Conservation (phyloP, 1,140 invertebrate species). For the Neotoxoptera formosana region DNA sequence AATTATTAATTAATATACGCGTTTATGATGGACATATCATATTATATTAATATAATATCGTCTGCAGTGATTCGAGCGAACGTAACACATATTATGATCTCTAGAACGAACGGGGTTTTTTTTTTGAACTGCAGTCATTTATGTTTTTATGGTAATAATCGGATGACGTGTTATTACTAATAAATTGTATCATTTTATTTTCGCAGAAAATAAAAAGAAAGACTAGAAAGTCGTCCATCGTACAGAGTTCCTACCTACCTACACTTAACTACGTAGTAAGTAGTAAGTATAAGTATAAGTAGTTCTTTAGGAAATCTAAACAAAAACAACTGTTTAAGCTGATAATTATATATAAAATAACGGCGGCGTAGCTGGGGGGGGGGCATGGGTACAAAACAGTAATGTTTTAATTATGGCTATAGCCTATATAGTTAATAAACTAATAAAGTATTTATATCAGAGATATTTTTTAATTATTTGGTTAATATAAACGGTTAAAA, state of each 20-base stretch:
- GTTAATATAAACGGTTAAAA: too few relatives aligned
- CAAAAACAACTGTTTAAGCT: background rate
- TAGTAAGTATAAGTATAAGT: background rate
- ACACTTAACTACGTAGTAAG: background rate
- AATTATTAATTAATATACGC: background rate
- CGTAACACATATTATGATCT: background rate
- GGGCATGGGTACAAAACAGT: too few relatives aligned
- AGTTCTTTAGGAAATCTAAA: background rate
- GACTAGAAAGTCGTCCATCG: background rate
- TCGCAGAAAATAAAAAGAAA: background rate
- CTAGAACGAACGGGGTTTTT: background rate
- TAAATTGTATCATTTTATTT: background rate
- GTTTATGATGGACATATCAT: too few relatives aligned
- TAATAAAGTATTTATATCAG: too few relatives aligned
- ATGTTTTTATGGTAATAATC: background rate
- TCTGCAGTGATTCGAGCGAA: background rate
- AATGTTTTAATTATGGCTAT: too few relatives aligned
- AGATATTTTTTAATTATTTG: too few relatives aligned
- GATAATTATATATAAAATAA: background rate
- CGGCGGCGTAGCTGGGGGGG: too few relatives aligned
- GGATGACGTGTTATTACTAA: background rate
- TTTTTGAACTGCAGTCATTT: background rate
- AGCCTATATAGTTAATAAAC: too few relatives aligned
- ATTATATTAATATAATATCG: background rate
- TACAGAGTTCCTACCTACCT: background rate